These are phyloP conservation scores for Campaea margaritaria DNA, from an alignment of 2,888 invertebrate species.

Conservation along the genomic window DNA sequence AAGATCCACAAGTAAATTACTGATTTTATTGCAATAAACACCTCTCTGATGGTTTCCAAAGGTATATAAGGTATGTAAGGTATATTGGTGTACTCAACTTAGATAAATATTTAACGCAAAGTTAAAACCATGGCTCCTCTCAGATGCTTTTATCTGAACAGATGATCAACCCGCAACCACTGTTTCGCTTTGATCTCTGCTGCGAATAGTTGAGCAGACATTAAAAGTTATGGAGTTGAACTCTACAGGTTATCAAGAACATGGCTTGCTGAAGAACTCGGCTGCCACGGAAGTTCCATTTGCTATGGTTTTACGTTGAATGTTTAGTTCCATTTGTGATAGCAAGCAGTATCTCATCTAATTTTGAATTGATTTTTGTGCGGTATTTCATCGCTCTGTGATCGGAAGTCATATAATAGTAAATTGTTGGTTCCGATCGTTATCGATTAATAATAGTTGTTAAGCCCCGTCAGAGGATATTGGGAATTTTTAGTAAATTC, in stretches of 20 bases:
- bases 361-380: too few species aligned
- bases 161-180: background rate
- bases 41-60: too few species aligned
- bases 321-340: slow-evolving; percentile 23
- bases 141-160: background rate
- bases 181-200: slow-evolving; percentile 32
- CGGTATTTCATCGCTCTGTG: too few species aligned
- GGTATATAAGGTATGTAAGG: too few species aligned
- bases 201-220: slow-evolving; percentile 31
- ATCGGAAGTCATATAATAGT: too few species aligned
- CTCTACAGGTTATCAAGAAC: slow-evolving; percentile 65
- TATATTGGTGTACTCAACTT: background rate
- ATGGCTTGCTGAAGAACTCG: slow-evolving; percentile 70
- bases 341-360: too few species aligned
- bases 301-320: slow-evolving; percentile 58
- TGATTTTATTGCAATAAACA: too few species aligned
- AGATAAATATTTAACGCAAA: background rate
- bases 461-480: background rate
- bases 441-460: background rate
- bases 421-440: too few species aligned
- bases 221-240: slow-evolving; percentile 49
- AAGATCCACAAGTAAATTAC: too few species aligned
- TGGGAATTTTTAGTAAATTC: too few species aligned
- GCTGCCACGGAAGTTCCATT: slow-evolving; percentile 54
- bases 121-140: background rate